Percentiles rank a stretch among this genome's conserved stretches.
phyloP scores from a whole-genome alignment of 2,888 invertebrate species.

The Tholera decimalis region DNA sequence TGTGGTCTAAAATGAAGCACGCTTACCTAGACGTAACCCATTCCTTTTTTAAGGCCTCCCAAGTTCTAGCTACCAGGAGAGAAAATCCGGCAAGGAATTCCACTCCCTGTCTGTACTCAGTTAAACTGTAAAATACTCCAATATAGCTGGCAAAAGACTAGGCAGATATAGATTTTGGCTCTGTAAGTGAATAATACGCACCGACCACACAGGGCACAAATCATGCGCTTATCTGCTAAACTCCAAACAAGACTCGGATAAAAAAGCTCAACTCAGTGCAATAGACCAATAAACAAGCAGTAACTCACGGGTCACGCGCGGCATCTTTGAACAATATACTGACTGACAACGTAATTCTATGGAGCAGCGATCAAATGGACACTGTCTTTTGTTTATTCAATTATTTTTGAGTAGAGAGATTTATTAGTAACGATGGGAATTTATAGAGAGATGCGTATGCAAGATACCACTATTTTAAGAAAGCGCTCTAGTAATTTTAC shows the following conservation, averaged over 20 bases:
- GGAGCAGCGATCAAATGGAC: conserved; percentile 48
- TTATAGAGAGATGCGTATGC: background rate
- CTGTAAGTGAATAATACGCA: too few species aligned
- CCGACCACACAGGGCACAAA: background rate
- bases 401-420: conserved; percentile 49
- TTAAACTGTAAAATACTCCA: too few species aligned
- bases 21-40: too few species aligned
- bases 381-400: conserved; percentile 55
- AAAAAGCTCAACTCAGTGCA: conserved; percentile 1
- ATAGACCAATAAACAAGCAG: conserved; percentile 29
- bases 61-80: too few species aligned
- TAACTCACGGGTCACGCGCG: conserved; percentile 48
- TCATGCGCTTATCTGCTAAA: background rate
- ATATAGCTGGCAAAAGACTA: too few species aligned
- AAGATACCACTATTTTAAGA: too few species aligned
- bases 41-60: too few species aligned
- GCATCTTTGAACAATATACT: conserved; percentile 69
- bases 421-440: conserved; percentile 38
- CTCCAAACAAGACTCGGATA: background rate
- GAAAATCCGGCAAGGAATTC: too few species aligned
- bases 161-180: too few species aligned
- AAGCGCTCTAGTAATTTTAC: too few species aligned
- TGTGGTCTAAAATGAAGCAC: too few species aligned
- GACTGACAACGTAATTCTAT: conserved; percentile 62
- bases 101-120: too few species aligned